Evolutionary conservation across 2,888 invertebrate genomes (phyloP).

Genomic region (Metalampra italica): DNA sequence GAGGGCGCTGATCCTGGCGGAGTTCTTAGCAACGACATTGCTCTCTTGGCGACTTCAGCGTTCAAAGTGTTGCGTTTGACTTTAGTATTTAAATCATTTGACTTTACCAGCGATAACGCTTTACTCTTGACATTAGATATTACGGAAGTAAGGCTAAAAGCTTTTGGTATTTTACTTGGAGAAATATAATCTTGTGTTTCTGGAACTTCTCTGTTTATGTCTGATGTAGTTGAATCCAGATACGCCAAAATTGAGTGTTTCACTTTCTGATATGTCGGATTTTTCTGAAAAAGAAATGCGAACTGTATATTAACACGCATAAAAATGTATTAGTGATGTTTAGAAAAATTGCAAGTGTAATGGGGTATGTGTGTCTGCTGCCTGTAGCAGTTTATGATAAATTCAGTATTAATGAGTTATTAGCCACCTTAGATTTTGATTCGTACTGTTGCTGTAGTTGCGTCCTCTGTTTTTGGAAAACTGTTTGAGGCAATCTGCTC

Average conservation of each 20-base stretch:
- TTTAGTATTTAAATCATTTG: slow-evolving; percentile 42
- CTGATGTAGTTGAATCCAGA: slow-evolving; percentile 53
- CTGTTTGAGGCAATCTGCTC: slow-evolving; percentile 73
- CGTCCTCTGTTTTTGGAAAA: slow-evolving; percentile 77
- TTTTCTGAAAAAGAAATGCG: slow-evolving; percentile 60
- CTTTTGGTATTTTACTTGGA: slow-evolving; percentile 41
- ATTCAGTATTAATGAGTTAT: too few species aligned
- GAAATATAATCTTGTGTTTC: slow-evolving; percentile 44
- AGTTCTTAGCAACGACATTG: slow-evolving; percentile 48
- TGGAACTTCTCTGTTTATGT: slow-evolving; percentile 27
- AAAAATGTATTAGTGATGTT: too few species aligned
- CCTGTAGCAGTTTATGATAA: too few species aligned
- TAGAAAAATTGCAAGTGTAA: too few species aligned
- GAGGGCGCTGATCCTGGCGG: slow-evolving; percentile 48
- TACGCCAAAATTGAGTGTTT: slow-evolving; percentile 63
- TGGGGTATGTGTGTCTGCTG: too few species aligned
- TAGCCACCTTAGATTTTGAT: slow-evolving; percentile 74
- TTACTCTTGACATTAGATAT: slow-evolving; percentile 75
- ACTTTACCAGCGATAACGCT: slow-evolving; percentile 70
- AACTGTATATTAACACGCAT: too few species aligned
- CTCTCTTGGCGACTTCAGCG: slow-evolving; percentile 46
- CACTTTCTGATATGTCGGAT: slow-evolving; percentile 63
- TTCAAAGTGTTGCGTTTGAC: slow-evolving; percentile 33
- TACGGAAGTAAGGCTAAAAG: slow-evolving; percentile 61
- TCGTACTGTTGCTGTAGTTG: slow-evolving; percentile 78